phyloP scores from a whole-genome alignment of 2,797 vertebrate species.

The Eremophila alpestris region DNA sequence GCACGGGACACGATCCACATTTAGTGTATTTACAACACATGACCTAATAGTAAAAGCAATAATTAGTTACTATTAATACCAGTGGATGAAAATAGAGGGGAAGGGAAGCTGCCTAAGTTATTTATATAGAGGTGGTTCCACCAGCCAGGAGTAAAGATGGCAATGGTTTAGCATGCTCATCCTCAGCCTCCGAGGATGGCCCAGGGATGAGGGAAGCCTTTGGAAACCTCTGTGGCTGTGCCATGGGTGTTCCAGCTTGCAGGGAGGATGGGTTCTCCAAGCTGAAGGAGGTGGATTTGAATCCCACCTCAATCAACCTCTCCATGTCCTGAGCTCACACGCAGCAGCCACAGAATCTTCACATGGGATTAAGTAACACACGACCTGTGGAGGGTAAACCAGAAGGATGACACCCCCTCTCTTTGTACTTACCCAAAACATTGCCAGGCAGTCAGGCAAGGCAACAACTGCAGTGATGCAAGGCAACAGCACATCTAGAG shows the following conservation, averaged over 20 bases:
- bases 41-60: slow-evolving; percentile 61
- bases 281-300: not conserved
- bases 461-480: not conserved
- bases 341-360: not conserved
- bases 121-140: not conserved
- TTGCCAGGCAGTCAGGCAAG: not conserved
- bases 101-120: not conserved
- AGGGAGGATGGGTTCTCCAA: not conserved
- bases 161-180: accelerated
- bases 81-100: not conserved
- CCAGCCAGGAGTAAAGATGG: not conserved
- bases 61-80: slow-evolving; percentile 58
- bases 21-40: slow-evolving; percentile 46
- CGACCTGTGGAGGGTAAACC: not conserved
- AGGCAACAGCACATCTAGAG: not conserved
- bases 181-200: not conserved
- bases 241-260: not conserved
- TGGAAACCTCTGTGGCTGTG: not conserved
- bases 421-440: not conserved
- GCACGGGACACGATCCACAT: not conserved
- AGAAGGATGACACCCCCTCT: not conserved
- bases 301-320: not conserved
- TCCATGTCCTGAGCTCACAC: accelerated
- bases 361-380: not conserved
- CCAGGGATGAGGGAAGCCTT: not conserved